These are phyloP conservation scores for Didymodactylos carnosus DNA, from an alignment of 2,888 invertebrate genomes.

Conservation along the genomic window DNA sequence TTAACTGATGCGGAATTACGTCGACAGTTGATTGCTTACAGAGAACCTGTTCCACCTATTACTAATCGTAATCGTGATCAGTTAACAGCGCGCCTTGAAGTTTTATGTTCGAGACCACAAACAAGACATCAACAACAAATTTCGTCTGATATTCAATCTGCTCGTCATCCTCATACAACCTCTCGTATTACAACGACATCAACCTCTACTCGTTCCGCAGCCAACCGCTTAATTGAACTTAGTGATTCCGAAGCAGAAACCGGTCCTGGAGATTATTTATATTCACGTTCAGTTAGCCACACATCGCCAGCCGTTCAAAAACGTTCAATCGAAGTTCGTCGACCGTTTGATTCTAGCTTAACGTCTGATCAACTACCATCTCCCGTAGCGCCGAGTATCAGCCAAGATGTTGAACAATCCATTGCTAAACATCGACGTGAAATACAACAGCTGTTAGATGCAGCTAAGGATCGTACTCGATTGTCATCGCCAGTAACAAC, in stretches of 20 bases:
- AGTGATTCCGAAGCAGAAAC: not conserved
- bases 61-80: not conserved
- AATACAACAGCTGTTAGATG: not conserved
- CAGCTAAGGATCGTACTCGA: not conserved
- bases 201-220: not conserved
- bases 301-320: not conserved
- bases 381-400: not conserved
- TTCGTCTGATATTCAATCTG: too few relatives aligned
- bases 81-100: not conserved
- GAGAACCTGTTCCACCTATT: not conserved
- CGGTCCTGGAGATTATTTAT: not conserved
- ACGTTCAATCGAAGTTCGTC: not conserved
- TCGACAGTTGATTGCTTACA: not conserved
- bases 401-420: not conserved
- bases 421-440: not conserved
- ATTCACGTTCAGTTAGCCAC: not conserved
- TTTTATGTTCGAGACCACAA: not conserved
- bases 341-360: too few relatives aligned
- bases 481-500: not conserved
- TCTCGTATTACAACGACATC: not conserved
- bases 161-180: not conserved
- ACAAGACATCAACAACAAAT: too few relatives aligned
- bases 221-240: not conserved
- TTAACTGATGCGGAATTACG: not conserved
- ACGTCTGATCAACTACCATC: not conserved